These are phyloP conservation scores for Macrosiphum euphorbiae DNA, from an alignment of 2,888 invertebrate species.

Conservation along the genomic window DNA sequence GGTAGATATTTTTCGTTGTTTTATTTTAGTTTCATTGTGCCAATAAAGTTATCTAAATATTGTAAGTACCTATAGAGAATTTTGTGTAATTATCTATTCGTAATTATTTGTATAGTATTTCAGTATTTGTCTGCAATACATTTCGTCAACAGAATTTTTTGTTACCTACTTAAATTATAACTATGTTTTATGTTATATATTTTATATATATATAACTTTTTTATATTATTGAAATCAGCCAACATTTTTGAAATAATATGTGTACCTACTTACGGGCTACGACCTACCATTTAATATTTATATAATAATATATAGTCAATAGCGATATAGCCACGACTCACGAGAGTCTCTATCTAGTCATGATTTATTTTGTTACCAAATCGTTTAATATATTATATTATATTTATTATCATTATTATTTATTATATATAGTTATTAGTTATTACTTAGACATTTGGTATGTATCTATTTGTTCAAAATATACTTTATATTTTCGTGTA, in stretches of 20 bases:
- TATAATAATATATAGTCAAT: not conserved
- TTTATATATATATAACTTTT: not conserved
- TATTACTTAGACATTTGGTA: not conserved
- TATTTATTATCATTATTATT: not conserved
- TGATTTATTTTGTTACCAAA: slow-evolving; percentile 23
- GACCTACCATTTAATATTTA: not conserved
- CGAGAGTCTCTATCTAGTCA: not conserved
- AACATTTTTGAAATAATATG: not conserved
- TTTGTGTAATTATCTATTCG: no score
- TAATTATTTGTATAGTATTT: no score
- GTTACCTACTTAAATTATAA: no score
- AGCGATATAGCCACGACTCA: not conserved
- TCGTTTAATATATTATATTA: not conserved
- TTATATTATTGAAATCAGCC: not conserved
- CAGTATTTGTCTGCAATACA: no score
- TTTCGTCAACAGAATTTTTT: no score
- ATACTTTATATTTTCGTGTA: not conserved
- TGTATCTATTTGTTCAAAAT: not conserved
- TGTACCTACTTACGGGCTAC: not conserved
- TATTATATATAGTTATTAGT: not conserved
- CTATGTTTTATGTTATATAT: not conserved
- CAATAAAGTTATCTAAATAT: no score
- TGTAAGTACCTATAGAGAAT: no score
- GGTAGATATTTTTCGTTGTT: no score
- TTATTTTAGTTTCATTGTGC: no score